Evolutionary conservation across 1,140 invertebrate species (phyloP).

Genomic region (Tyrophagus putrescentiae): DNA sequence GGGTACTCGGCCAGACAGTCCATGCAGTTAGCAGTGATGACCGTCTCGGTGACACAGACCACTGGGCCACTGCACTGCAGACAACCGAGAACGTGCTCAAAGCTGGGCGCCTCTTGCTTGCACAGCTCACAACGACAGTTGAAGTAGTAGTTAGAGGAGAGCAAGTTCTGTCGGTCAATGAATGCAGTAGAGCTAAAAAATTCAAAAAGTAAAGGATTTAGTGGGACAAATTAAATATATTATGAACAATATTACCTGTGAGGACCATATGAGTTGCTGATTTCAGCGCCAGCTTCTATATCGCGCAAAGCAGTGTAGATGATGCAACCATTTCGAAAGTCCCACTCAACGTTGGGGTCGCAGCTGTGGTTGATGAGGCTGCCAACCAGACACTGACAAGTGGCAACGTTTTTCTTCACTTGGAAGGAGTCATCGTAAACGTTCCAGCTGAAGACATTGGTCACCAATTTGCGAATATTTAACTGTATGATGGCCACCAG

Average conservation of each 20-base stretch:
- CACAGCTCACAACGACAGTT: constrained; percentile 18
- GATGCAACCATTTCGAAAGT: constrained; percentile 16
- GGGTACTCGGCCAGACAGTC: constrained; percentile 1
- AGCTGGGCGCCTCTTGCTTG: neutral
- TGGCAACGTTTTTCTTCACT: constrained; percentile 2
- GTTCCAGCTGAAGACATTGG: constrained; percentile 15
- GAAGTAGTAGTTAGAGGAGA: constrained; percentile 10
- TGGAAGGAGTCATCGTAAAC: neutral
- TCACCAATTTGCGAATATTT: constrained; percentile 4
- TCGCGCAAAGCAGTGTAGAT: constrained; percentile 4
- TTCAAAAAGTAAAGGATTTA: no score
- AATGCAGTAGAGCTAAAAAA: neutral
- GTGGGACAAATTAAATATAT: no score
- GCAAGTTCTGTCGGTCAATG: constrained; percentile 1
- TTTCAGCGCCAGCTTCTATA: constrained; percentile 14
- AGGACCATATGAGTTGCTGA: constrained; percentile 16
- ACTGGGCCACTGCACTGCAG: constrained; percentile 9
- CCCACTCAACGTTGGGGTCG: constrained; percentile 17
- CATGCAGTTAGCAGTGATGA: constrained; percentile 1
- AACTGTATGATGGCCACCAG: neutral
- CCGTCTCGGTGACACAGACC: neutral
- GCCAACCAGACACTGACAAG: constrained; percentile 13
- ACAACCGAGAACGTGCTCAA: constrained; percentile 5
- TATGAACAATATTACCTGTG: no score
- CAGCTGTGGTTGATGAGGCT: constrained; percentile 17